Base-by-base conservation (phyloP, 2,888 invertebrate species). In the Xestobium rufovillosum region DNA sequence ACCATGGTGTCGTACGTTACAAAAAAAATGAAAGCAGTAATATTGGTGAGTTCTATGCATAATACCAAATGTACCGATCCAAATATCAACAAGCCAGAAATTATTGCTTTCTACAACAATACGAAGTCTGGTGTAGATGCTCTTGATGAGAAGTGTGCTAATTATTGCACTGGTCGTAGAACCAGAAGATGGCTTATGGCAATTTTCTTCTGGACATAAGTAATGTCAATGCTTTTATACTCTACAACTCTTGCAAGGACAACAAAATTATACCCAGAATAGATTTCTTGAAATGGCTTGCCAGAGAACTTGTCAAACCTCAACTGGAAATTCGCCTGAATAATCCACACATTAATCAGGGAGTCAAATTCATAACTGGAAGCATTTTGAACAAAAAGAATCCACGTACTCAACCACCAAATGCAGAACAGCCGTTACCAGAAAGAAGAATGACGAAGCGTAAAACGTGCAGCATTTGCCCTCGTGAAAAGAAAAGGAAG, bases 51-150 rank as follows among this genome's bases (percentile, higher is more conserved):
- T 16, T 41, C 45, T 13, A 40, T 41, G 37, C 45, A 47, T 31
- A 44, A 50, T 41, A 45, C 46, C 26, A 12, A 41, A 13, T 26
- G 23, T 23, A 49, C 49, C 26, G 48, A 55, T 48, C 10, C 30
- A 26, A 23, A 39, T 28, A 49, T 45, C 13, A 17, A 34, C 26
- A 55, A 56, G 42, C 52, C 53, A 25, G 47, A 51, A 38, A 55
- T 55, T 13, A 50, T 53, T 23, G 14, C 26, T n/a, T 47, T 42
- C 16, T 51, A 49, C 32, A 50, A 47, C 39, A 36, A 14, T 12
- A 47, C 41, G n/a, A 48, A 49, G 36, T 42, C 42, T 15, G 42
- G 45, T n/a, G 42, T 47, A 16, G 42, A 48, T 43, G 19, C 41
- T 12, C 27, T 50, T 11, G 46, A 48, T 31, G 36, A 47, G 33